A percentile compares a stretch with the other conserved stretches of the same genome.
phyloP scores from a whole-genome alignment of 2,888 invertebrate genomes.

The Lasioglossum calceatum region DNA sequence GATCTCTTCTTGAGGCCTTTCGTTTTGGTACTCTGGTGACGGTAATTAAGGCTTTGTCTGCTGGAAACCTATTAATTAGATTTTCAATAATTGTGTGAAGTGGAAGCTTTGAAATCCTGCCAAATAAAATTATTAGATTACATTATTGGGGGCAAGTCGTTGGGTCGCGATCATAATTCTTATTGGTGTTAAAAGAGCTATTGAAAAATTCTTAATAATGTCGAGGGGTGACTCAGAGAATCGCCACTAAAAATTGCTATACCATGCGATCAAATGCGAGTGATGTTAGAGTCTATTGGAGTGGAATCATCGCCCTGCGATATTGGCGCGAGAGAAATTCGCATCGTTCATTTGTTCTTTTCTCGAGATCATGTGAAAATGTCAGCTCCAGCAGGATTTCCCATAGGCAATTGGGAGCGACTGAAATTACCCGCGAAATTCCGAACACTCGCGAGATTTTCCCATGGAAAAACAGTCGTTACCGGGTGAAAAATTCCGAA shows the following conservation, averaged over 20 bases:
- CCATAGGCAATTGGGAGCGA: conserved; percentile 24
- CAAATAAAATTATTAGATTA: no score
- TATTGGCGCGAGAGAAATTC: background rate
- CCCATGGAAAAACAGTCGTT: conserved; percentile 6
- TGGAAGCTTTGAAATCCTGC: no score
- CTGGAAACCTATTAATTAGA: background rate
- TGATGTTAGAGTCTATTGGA: no score
- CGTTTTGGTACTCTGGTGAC: background rate
- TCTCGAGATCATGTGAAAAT: conserved; percentile 8
- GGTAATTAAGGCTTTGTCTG: background rate
- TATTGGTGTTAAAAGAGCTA: no score
- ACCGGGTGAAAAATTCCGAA: background rate
- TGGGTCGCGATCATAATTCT: no score
- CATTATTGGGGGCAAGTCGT: no score
- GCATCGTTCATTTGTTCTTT: background rate
- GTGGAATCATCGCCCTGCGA: background rate
- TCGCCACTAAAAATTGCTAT: no score
- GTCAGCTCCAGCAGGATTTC: conserved; percentile 10
- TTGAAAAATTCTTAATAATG: no score
- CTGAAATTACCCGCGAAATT: conserved; percentile 8
- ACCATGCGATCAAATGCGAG: no score
- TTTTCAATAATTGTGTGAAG: no score
- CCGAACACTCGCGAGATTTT: background rate
- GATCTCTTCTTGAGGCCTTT: background rate
- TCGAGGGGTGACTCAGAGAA: no score